Percentiles rank a stretch among this genome's conserved stretches.
These are phyloP conservation scores for Dreissena polymorpha DNA, from an alignment of 1,140 invertebrate species.

Conservation along the genomic window DNA sequence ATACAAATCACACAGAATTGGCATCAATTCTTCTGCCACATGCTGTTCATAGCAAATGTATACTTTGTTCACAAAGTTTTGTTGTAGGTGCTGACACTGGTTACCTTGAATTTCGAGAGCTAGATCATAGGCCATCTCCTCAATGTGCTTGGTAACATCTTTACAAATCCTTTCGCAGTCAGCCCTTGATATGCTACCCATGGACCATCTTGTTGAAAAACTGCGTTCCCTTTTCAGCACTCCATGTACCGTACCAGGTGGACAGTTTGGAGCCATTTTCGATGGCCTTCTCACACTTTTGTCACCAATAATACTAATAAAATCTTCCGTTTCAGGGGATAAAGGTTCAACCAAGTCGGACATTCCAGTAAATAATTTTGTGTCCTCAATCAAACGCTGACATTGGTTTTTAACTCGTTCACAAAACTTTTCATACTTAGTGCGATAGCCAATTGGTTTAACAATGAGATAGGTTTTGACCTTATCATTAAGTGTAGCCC, in stretches of 20 bases:
- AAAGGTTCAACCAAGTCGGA: background rate
- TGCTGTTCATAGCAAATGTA: slow-evolving; percentile 51
- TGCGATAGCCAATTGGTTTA: slow-evolving; percentile 39
- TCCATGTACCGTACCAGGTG: background rate
- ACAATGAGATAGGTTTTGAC: slow-evolving; percentile 39
- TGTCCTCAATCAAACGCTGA: slow-evolving; percentile 36
- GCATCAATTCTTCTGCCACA: slow-evolving; percentile 38
- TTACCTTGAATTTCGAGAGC: slow-evolving; percentile 20
- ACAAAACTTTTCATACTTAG: slow-evolving; percentile 46
- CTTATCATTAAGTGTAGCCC: slow-evolving; percentile 44
- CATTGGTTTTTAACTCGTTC: slow-evolving; percentile 26
- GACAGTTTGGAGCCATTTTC: background rate
- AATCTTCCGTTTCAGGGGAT: slow-evolving; percentile 21
- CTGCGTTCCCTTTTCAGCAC: background rate
- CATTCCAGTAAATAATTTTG: slow-evolving; percentile 33
- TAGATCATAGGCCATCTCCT: slow-evolving; percentile 20
- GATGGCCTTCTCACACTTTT: background rate
- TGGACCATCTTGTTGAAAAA: slow-evolving; percentile 40
- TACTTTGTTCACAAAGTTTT: slow-evolving; percentile 29
- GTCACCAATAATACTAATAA: slow-evolving; percentile 21
- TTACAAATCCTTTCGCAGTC: slow-evolving; percentile 31
- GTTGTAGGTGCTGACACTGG: background rate
- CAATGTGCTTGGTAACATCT: slow-evolving; percentile 24
- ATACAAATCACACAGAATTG: slow-evolving; percentile 41
- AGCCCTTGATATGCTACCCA: slow-evolving; percentile 28